Percentiles rank a stretch among this genome's conserved stretches.
Conservation (phyloP, 2,113 vertebrate genomes). For the Paradisaea rubra region DNA sequence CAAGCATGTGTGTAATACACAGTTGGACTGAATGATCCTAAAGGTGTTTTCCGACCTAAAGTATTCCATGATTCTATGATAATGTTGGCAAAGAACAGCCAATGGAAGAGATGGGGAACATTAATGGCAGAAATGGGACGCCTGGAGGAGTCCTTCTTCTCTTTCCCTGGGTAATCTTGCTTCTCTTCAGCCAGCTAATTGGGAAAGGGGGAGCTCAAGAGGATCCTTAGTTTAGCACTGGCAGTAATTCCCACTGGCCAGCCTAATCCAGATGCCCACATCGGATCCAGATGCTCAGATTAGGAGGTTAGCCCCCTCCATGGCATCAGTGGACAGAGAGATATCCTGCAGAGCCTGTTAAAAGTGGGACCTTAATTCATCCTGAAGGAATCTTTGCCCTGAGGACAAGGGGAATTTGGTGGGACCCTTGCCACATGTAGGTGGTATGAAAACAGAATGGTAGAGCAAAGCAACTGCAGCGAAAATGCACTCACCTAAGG, state of each 20-base stretch:
- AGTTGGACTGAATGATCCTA: background rate
- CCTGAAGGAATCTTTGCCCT: background rate
- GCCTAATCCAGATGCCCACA: background rate
- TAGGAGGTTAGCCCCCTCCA: background rate
- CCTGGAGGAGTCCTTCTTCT: background rate
- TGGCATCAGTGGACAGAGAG: background rate
- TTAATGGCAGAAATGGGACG: background rate
- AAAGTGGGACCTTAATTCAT: background rate
- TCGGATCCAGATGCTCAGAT: background rate
- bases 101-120: background rate
- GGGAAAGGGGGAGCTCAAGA: background rate
- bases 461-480: background rate
- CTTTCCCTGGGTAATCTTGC: background rate
- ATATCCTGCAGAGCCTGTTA: background rate
- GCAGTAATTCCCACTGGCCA: background rate
- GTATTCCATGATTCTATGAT: background rate
- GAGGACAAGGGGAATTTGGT: background rate
- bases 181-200: background rate
- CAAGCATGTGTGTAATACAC: background rate
- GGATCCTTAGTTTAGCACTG: background rate
- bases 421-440: background rate
- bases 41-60: background rate
- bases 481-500: background rate
- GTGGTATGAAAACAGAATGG: background rate
- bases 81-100: background rate